Conservation (phyloP, 1,140 invertebrate genomes). For the Lepidotrigona ventralis region DNA sequence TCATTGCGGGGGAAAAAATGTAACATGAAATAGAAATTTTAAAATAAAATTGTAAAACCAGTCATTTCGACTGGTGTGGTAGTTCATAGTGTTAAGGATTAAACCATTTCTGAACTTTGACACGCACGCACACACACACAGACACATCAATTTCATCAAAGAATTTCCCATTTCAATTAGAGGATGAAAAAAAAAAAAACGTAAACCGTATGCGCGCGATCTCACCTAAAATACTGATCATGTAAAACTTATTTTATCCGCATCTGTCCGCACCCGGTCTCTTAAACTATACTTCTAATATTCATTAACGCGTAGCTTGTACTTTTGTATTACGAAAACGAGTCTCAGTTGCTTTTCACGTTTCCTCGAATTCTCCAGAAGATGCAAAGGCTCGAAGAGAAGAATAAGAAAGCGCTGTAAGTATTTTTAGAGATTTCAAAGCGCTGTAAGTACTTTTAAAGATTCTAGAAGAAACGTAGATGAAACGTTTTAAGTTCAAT, state of each 20-base stretch:
- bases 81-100: too few species aligned
- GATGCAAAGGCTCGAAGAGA: not conserved
- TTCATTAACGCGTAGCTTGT: not conserved
- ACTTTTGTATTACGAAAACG: not conserved
- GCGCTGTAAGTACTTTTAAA: not conserved
- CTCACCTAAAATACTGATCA: conserved; percentile 34
- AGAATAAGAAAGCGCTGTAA: too few species aligned
- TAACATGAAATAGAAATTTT: too few species aligned
- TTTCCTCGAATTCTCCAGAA: not conserved
- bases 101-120: too few species aligned
- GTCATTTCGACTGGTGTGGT: too few species aligned
- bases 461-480: not conserved
- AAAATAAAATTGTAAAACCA: too few species aligned
- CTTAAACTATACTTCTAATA: not conserved
- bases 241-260: conserved; percentile 28
- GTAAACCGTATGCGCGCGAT: not conserved
- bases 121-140: too few species aligned
- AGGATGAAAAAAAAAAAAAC: conserved; percentile 5
- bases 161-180: not conserved
- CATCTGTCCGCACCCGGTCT: not conserved
- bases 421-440: not conserved
- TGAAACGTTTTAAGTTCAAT: not conserved
- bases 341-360: too few species aligned
- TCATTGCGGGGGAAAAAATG: too few species aligned
- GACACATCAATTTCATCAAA: not conserved